Conservation (phyloP, 2,797 vertebrate genomes). For the Sparus aurata region DNA sequence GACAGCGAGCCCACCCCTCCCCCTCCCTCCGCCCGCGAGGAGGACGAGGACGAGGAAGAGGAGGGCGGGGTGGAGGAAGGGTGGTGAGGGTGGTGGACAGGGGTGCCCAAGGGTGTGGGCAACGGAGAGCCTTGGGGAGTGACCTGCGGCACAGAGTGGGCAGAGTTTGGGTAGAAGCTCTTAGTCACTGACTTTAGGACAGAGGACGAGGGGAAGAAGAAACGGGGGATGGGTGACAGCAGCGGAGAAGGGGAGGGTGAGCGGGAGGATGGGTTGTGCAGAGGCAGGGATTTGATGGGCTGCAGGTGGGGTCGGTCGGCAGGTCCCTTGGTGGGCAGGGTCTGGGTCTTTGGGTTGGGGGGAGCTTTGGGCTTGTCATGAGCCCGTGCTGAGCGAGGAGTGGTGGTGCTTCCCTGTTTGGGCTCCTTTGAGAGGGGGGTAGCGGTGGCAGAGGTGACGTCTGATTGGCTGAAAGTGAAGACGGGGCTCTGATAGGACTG, state of each 20-base stretch:
- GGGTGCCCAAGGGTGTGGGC: constrained; percentile 93
- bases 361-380: constrained; percentile 80
- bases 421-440: constrained; percentile 80
- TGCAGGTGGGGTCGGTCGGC: constrained; percentile 89
- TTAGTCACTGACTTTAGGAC: constrained; percentile 90
- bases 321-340: constrained; percentile 90
- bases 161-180: constrained; percentile 88
- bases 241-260: constrained; percentile 89
- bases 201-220: constrained; percentile 90
- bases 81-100: constrained; percentile 93
- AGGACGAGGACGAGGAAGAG: constrained; percentile 91
- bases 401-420: constrained; percentile 81
- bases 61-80: constrained; percentile 91
- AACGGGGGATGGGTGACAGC: constrained; percentile 87
- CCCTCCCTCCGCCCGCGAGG: constrained; percentile 85
- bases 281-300: constrained; percentile 89
- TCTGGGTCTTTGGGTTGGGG: constrained; percentile 92
- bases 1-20: constrained; percentile 88
- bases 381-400: constrained; percentile 81
- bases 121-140: constrained; percentile 92
- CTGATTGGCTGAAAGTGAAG: constrained; percentile 90
- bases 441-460: constrained; percentile 84
- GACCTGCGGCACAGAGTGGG: constrained; percentile 89
- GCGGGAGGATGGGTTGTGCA: constrained; percentile 88
- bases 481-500: constrained; percentile 89